Conservation (phyloP, 2,113 vertebrate genomes). For the Vulpes ferrilata region DNA sequence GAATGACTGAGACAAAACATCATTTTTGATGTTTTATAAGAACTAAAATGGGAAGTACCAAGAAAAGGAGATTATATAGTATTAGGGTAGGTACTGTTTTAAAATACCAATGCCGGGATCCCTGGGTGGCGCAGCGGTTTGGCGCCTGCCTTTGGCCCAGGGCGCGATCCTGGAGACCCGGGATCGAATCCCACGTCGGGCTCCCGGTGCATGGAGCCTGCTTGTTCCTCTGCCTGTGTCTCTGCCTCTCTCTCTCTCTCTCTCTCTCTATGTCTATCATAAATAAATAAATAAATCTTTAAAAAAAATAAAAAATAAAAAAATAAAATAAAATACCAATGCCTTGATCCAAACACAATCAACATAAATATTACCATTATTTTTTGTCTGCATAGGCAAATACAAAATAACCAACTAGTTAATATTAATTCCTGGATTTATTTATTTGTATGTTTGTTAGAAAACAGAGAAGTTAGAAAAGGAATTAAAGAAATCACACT, state of each 20-base stretch:
- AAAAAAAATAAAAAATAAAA: too few species aligned
- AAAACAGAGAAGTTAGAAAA: slow-evolving; percentile 23
- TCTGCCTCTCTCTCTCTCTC: too few species aligned
- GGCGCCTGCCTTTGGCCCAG: too few species aligned
- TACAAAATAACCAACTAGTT: background rate
- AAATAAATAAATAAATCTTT: too few species aligned
- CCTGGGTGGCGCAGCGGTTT: too few species aligned
- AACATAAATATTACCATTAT: slow-evolving; percentile 40
- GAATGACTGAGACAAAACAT: background rate
- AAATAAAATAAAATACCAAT: background rate
- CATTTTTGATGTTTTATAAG: slow-evolving; percentile 53
- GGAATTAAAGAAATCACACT: background rate
- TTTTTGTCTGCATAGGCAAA: background rate
- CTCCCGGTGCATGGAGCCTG: too few species aligned
- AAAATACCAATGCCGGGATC: background rate
- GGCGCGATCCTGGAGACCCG: too few species aligned
- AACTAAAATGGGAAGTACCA: background rate
- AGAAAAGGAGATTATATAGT: background rate
- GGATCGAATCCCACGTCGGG: too few species aligned
- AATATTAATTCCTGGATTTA: slow-evolving; percentile 17
- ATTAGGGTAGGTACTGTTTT: background rate
- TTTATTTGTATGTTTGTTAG: slow-evolving; percentile 39
- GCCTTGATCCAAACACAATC: background rate
- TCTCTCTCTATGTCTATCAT: too few species aligned
- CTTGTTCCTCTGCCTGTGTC: too few species aligned